These are phyloP conservation scores for Plemyria rubiginata DNA, from an alignment of 2,888 invertebrate species.

Conservation along the genomic window DNA sequence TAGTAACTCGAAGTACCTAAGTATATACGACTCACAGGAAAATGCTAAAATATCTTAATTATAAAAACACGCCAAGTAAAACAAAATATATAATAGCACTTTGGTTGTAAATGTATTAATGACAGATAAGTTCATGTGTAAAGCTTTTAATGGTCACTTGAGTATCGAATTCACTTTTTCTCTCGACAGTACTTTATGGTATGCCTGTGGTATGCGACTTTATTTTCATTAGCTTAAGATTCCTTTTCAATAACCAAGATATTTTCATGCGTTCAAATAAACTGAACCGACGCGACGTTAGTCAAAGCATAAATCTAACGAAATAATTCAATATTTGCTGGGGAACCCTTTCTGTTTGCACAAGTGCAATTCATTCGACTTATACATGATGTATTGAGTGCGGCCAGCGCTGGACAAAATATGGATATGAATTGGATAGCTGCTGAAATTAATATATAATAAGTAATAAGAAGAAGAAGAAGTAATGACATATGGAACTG, in stretches of 20 bases:
- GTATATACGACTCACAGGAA: too few relatives aligned
- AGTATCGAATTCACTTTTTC: neutral
- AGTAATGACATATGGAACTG: too few relatives aligned
- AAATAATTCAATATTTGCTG: constrained; percentile 75
- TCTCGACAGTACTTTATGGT: neutral
- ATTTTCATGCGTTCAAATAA: constrained; percentile 21
- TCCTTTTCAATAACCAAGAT: neutral
- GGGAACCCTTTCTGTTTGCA: constrained; percentile 72
- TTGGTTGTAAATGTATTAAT: neutral
- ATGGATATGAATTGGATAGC: constrained; percentile 24
- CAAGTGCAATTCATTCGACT: constrained; percentile 56
- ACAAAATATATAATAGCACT: too few relatives aligned
- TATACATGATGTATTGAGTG: constrained; percentile 62
- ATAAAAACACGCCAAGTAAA: neutral
- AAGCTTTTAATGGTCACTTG: constrained; percentile 5
- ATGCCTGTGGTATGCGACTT: neutral
- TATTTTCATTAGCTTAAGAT: neutral
- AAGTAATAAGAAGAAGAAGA: too few relatives aligned
- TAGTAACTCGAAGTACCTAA: too few relatives aligned
- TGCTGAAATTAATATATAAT: too few relatives aligned
- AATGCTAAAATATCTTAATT: too few relatives aligned
- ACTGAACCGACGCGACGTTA: constrained; percentile 31
- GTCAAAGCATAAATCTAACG: constrained; percentile 42
- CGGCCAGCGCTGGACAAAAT: constrained; percentile 37
- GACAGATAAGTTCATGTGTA: neutral